phyloP scores from a whole-genome alignment of 2,113 vertebrate genomes.

The Caloenas nicobarica region DNA sequence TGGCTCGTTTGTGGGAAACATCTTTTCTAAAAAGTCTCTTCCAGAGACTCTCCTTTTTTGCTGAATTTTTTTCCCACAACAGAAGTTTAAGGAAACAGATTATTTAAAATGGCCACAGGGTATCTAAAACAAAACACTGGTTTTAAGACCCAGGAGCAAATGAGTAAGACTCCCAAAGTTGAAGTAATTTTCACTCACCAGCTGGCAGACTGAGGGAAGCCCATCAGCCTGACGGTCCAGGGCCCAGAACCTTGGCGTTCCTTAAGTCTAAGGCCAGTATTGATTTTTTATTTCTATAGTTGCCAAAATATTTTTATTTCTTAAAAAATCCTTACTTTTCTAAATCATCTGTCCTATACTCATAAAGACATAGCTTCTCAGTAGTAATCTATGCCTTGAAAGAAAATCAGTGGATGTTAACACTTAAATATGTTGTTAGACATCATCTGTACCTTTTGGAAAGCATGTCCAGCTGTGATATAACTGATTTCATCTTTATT shows the following conservation, averaged over 20 bases:
- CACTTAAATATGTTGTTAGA: background rate
- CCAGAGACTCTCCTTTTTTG: background rate
- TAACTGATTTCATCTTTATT: background rate
- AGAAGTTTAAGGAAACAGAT: background rate
- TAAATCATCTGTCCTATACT: background rate
- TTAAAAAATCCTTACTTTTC: background rate
- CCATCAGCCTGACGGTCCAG: fast-evolving
- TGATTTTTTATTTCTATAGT: background rate
- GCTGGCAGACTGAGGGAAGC: background rate
- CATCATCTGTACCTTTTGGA: background rate
- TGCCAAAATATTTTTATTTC: background rate
- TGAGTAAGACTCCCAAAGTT: background rate
- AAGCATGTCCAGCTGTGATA: background rate
- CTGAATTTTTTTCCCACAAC: fast-evolving
- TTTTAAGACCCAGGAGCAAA: background rate
- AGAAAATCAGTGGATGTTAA: background rate
- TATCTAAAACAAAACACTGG: background rate
- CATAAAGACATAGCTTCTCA: background rate
- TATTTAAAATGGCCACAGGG: background rate
- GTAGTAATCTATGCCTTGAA: background rate
- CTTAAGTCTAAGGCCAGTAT: background rate
- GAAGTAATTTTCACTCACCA: background rate
- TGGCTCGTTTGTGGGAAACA: fast-evolving
- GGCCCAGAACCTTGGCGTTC: background rate
- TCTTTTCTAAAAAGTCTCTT: background rate